Conservation (phyloP, 2,888 invertebrate species). For the Pemphredon lugubris region DNA sequence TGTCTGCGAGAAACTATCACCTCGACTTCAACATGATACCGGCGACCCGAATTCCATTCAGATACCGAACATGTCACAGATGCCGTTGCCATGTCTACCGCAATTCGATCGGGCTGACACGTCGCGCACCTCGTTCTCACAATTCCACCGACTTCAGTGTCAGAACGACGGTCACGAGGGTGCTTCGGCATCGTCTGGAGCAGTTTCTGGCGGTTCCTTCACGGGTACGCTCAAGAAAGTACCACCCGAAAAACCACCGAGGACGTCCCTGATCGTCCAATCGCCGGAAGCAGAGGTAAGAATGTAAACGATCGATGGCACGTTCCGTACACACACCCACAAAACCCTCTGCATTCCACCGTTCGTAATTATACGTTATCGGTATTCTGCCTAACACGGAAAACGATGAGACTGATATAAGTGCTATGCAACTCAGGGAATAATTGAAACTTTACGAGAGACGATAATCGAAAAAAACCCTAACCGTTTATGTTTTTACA, state of each 20-base stretch:
- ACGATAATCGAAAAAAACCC: no score
- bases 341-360: no score
- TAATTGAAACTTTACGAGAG: no score
- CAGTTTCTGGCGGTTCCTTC: slow-evolving; percentile 60
- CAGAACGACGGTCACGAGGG: slow-evolving; percentile 66
- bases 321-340: no score
- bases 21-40: slow-evolving; percentile 72
- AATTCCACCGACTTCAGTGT: slow-evolving; percentile 74
- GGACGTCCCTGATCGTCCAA: slow-evolving; percentile 78
- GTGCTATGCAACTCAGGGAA: no score
- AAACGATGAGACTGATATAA: no score
- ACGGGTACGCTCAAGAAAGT: slow-evolving; percentile 79
- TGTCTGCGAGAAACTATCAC: slow-evolving; percentile 74
- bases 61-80: slow-evolving; percentile 75
- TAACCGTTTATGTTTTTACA: no score
- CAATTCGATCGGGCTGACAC: slow-evolving; percentile 75
- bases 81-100: slow-evolving; percentile 74
- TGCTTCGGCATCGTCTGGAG: slow-evolving; percentile 33
- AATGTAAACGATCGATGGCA: not conserved
- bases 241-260: slow-evolving; percentile 79
- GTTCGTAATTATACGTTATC: no score
- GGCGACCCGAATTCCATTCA: slow-evolving; percentile 66
- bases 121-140: slow-evolving; percentile 71
- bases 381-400: no score
- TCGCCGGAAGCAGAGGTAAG: slow-evolving; percentile 79